Evolutionary conservation across 2,888 invertebrate genomes (phyloP).

Genomic region (Nezara viridula): DNA sequence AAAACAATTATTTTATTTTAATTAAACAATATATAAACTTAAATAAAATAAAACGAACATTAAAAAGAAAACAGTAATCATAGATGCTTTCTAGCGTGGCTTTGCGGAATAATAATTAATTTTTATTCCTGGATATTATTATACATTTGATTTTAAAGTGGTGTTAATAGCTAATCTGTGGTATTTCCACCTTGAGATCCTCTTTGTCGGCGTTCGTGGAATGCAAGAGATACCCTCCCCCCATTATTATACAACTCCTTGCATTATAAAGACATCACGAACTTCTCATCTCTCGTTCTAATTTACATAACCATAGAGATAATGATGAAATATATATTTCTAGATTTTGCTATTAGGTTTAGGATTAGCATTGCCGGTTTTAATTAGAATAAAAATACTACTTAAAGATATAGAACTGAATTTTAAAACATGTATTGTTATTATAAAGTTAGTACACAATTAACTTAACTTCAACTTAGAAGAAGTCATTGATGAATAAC

Average conservation of each 20-base stretch:
- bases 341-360: background rate
- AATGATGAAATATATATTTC: background rate
- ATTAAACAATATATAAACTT: background rate
- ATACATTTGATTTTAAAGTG: background rate
- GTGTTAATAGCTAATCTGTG: background rate
- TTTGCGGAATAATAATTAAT: background rate
- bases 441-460: too few species aligned
- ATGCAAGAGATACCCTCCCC: background rate
- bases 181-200: background rate
- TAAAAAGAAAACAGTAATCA: background rate
- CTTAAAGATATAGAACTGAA: too few species aligned
- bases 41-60: background rate
- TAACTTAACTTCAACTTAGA: too few species aligned
- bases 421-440: too few species aligned
- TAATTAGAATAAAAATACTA: too few species aligned
- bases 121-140: background rate
- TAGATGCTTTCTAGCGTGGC: background rate
- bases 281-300: background rate
- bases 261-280: conserved; percentile 23
- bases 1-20: background rate
- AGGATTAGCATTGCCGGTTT: background rate
- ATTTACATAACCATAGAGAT: background rate
- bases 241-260: background rate
- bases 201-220: background rate
- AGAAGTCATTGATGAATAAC: too few species aligned